Evolutionary conservation across 2,888 invertebrate species (phyloP).

Genomic region (Sarcophaga caerulescens): DNA sequence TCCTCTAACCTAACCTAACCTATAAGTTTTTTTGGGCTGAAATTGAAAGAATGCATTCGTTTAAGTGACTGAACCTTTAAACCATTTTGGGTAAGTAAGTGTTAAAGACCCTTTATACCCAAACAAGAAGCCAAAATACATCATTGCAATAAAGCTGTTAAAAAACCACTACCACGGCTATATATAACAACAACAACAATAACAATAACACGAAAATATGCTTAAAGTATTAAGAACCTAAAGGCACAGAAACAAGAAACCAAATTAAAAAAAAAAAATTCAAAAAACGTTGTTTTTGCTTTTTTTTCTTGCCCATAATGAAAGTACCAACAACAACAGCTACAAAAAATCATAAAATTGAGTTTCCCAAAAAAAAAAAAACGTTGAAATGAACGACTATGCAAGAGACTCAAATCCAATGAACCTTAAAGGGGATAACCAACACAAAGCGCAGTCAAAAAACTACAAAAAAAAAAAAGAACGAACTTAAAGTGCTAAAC

Average conservation of each 20-base stretch:
- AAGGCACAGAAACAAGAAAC: constrained; percentile 42
- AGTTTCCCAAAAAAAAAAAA: constrained; percentile 22
- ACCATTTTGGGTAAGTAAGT: constrained; percentile 48
- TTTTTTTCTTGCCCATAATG: constrained; percentile 44
- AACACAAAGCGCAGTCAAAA: background rate
- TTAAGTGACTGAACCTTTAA: background rate
- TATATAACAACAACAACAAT: constrained; percentile 23
- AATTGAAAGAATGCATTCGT: constrained; percentile 2
- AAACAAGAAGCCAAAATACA: constrained; percentile 67
- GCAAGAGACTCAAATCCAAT: constrained; percentile 32
- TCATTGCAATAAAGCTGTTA: constrained; percentile 63
- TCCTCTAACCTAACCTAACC: too few species aligned
- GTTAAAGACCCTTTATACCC: constrained; percentile 59
- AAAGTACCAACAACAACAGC: background rate
- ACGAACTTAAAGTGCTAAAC: constrained; percentile 40
- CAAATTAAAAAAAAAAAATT: constrained; percentile 21
- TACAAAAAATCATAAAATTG: constrained; percentile 16
- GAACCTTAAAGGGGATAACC: constrained; percentile 48
- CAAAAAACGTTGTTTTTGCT: constrained; percentile 34
- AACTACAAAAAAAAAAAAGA: constrained; percentile 29
- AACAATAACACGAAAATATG: constrained; percentile 32
- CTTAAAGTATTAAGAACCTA: constrained; percentile 56
- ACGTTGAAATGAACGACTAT: constrained; percentile 20
- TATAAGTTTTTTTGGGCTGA: too few species aligned
- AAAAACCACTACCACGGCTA: constrained; percentile 34